A percentile compares a stretch with the other conserved stretches of the same genome.
Conservation (phyloP, 2,888 invertebrate genomes). For the Lasioglossum oenotherae region DNA sequence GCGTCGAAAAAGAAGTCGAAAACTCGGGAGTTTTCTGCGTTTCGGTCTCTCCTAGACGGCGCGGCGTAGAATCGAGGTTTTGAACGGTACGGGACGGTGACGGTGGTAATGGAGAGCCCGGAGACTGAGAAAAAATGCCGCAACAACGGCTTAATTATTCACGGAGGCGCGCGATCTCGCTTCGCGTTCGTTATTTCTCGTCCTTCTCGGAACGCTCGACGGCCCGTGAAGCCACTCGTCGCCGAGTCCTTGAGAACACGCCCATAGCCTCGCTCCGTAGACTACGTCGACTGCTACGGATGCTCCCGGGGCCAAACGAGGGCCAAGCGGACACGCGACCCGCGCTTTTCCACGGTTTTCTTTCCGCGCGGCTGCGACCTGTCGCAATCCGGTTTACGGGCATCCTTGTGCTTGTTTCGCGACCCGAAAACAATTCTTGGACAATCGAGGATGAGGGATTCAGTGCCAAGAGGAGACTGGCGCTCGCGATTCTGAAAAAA, state of each 20-base stretch:
- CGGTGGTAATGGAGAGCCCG: neutral
- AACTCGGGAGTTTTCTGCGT: neutral
- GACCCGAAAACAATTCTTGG: neutral
- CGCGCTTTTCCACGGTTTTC: slow-evolving; percentile 7
- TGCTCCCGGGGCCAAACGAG: neutral
- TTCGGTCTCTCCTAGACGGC: slow-evolving; percentile 21
- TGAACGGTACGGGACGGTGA: neutral
- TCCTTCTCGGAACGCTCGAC: slow-evolving; percentile 67
- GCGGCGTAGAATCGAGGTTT: neutral
- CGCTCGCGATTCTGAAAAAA: no score
- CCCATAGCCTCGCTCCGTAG: neutral
- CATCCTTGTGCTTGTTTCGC: slow-evolving; percentile 25
- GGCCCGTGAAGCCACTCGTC: slow-evolving; percentile 61
- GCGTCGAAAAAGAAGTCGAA: neutral
- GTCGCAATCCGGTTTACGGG: slow-evolving; percentile 13
- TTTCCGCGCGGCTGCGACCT: neutral
- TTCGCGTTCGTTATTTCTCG: slow-evolving; percentile 58
- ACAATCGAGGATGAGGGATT: neutral
- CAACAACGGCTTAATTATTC: slow-evolving; percentile 57
- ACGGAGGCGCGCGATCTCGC: slow-evolving; percentile 19
- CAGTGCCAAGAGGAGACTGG: neutral
- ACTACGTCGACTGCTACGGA: slow-evolving; percentile 10
- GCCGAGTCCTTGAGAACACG: slow-evolving; percentile 57
- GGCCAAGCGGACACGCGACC: neutral
- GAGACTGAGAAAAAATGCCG: neutral